A percentile compares a stretch with the other conserved stretches of the same genome.
phyloP scores from a whole-genome alignment of 2,888 invertebrate species.

The Linnaemya vulpina region DNA sequence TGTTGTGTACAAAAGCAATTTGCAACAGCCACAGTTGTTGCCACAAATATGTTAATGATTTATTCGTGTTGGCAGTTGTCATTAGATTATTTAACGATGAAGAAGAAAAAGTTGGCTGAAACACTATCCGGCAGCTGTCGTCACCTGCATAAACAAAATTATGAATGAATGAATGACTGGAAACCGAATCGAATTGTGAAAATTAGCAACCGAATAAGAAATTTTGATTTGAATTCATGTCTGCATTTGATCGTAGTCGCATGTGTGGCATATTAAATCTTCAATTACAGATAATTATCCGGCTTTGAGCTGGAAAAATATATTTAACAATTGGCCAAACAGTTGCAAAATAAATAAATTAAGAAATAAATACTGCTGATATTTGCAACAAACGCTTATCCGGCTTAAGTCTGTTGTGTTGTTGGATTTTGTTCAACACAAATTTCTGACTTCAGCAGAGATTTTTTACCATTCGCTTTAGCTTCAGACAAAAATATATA shows the following conservation, averaged over 20 bases:
- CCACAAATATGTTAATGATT: slow-evolving; percentile 62
- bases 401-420: slow-evolving; percentile 21
- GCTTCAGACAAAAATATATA: no score
- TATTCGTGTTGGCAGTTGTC: slow-evolving; percentile 60
- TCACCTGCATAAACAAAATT: slow-evolving; percentile 32
- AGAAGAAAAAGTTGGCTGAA: slow-evolving; percentile 19
- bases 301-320: slow-evolving; percentile 35
- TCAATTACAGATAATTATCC: slow-evolving; percentile 67
- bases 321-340: slow-evolving; percentile 8
- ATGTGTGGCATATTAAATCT: slow-evolving; percentile 44
- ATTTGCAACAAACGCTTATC: slow-evolving; percentile 38
- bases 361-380: slow-evolving; percentile 26
- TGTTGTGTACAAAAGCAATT: neutral
- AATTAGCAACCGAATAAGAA: slow-evolving; percentile 43
- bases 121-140: slow-evolving; percentile 20
- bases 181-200: slow-evolving; percentile 44
- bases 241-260: neutral
- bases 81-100: slow-evolving; percentile 36
- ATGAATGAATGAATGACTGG: slow-evolving; percentile 30
- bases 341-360: slow-evolving; percentile 33
- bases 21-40: slow-evolving; percentile 5
- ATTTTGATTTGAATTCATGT: slow-evolving; percentile 36
- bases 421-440: neutral
- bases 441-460: neutral
- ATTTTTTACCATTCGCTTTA: no score